Base-by-base conservation (phyloP, 2,888 invertebrate genomes). In the Oligia latruncula region DNA sequence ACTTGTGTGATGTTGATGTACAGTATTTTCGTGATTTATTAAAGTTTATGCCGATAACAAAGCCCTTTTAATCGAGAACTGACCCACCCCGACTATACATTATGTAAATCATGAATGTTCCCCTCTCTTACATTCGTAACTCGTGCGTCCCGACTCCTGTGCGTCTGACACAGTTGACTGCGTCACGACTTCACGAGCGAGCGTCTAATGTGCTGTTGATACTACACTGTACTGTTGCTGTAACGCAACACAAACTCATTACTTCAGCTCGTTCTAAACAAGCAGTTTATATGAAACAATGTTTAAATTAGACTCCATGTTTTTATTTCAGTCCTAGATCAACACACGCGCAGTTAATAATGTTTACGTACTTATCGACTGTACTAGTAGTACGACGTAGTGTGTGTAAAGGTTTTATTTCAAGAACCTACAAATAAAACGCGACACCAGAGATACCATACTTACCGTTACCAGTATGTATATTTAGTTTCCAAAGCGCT, bases 31-130 rank as follows among this genome's bases (percentile, higher is more conserved):
- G n/a, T n/a, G n/a, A n/a, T n/a, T n/a, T n/a, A n/a, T n/a, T n/a
- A n/a, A n/a, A n/a, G n/a, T n/a, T n/a, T n/a, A n/a, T n/a, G n/a
- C n/a, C n/a, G n/a, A n/a, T n/a, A n/a, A n/a, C n/a, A n/a, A n/a
- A n/a, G n/a, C n/a, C n/a, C n/a, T n/a, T n/a, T n/a, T n/a, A n/a
- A n/a, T n/a, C n/a, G n/a, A n/a, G n/a, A n/a, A n/a, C n/a, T n/a
- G n/a, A n/a, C n/a, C n/a, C n/a, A n/a, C n/a, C n/a, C n/a, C n/a
- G n/a, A n/a, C n/a, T n/a, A n/a, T n/a, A n/a, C n/a, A 71, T 83
- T 74, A 83, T 79, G 84, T 67, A 84, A 80, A 79, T 84, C n/a
- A 68, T 64, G 65, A 49, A 46, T 71, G 73, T 65, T 79, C 71
- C 11, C 35, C 20, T 23, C 64, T 20, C 8, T 62, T 46, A 40